Evolutionary conservation across 1,140 invertebrate species (phyloP), one percentile per base, ranked within the genome.

Genomic region (Agrilus planipennis): DNA sequence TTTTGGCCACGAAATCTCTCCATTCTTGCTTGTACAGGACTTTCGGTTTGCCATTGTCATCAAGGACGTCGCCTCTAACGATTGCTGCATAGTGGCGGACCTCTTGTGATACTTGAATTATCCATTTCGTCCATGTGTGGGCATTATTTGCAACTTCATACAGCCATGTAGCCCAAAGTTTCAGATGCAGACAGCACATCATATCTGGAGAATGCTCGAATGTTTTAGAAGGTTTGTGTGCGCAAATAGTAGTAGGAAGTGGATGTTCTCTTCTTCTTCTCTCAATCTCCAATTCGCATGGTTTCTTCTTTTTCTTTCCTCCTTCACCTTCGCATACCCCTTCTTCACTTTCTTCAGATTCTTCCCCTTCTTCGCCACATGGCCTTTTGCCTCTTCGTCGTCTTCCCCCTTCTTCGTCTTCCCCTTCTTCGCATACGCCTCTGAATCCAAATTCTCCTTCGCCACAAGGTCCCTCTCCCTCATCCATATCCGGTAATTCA

Each of bases 71-170:
- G 7, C 53, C 51, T 25, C 52, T 38, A 0, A 57, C 37, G 14
- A 52, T 45, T 1, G 48, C 20, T 1, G 52, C 48, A 34, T 45
- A 55, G 12, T 50, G 37, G 25, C 49, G 42, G 3, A 57, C 39
- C 32, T 51, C 41, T 16, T 44, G 38, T 7, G 55, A 55, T 3
- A 55, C 45, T 9, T 44, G 43, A 15, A 35, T 44, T 27, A 55
- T 43, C 55, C 55, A 57, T 30, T 51, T 51, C n/a, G 51, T 55
- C 55, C 55, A 57, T 16, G 47, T 53, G 23, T 57, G 55, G 9
- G 53, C 49, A 29, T 57, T 57, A 31, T 51, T 47, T 4, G 53
- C 50, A 20, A 57, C 51, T 43, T 55, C 52, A 2, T 54, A 19
- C 30, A 57, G 35, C 55, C 55, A 57, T 1, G 49, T 47, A 3